Evolutionary conservation across 2,113 vertebrate species (phyloP).

Genomic region (Ammodytes marinus): DNA sequence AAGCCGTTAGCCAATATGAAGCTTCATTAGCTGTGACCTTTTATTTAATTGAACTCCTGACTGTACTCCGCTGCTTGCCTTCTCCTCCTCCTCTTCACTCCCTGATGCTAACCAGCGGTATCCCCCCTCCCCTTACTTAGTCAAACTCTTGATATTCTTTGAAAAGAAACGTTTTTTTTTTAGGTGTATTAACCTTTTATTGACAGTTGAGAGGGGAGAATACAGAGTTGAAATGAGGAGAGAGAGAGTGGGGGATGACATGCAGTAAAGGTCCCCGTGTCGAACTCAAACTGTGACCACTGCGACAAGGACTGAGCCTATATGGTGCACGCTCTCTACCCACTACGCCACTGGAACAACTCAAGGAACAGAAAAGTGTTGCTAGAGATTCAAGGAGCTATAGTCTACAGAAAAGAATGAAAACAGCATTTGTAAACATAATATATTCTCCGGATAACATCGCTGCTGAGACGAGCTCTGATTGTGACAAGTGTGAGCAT

Average conservation of each 20-base stretch:
- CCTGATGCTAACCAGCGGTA: constrained; percentile 16
- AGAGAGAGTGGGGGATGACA: too few species aligned
- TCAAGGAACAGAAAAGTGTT: constrained; percentile 30
- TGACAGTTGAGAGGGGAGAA: too few species aligned
- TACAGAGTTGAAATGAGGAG: too few species aligned
- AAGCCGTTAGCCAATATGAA: constrained; percentile 63
- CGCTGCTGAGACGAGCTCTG: constrained; percentile 45
- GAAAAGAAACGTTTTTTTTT: too few species aligned
- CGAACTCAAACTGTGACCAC: too few species aligned
- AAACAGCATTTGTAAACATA: not conserved
- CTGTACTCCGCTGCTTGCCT: constrained; percentile 14
- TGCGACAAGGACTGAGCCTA: too few species aligned
- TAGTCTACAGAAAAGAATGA: constrained; percentile 26
- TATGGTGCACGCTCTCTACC: too few species aligned
- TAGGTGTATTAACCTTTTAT: too few species aligned
- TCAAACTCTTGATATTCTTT: not conserved
- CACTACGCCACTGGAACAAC: not conserved
- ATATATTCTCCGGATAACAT: constrained; percentile 40
- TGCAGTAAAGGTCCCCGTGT: too few species aligned
- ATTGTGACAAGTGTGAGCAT: constrained; percentile 54
- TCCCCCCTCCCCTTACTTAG: not conserved
- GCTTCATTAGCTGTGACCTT: constrained; percentile 82
- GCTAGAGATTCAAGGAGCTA: constrained; percentile 1
- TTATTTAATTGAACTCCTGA: constrained; percentile 70
- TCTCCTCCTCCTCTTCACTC: constrained; percentile 29